Percentiles rank a stretch among this genome's conserved stretches.
These are phyloP conservation scores for Synanthedon myopaeformis DNA, from an alignment of 2,888 invertebrate species.

Conservation along the genomic window DNA sequence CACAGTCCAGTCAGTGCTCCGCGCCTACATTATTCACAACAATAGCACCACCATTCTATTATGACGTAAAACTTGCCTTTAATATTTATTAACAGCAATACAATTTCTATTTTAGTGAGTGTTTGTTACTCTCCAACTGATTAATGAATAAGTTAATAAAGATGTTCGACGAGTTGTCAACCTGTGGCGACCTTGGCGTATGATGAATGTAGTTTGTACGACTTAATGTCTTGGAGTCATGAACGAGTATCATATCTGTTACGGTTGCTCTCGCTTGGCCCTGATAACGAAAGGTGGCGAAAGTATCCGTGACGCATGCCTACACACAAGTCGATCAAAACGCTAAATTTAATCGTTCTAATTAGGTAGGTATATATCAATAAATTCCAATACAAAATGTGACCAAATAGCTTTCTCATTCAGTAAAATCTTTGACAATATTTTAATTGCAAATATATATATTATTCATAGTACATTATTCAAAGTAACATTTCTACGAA, in stretches of 20 bases:
- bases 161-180: not conserved
- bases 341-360: conserved; percentile 22
- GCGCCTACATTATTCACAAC: conserved; percentile 17
- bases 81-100: conserved; percentile 3
- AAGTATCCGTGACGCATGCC: conserved; percentile 46
- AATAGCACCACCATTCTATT: conserved; percentile 29
- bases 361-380: not conserved
- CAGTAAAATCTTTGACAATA: not conserved
- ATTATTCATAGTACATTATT: too few relatives aligned
- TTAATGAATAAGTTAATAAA: not conserved
- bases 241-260: conserved; percentile 27
- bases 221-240: conserved; percentile 5
- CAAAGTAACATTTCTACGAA: too few relatives aligned
- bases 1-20: too few relatives aligned
- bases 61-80: conserved; percentile 25
- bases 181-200: conserved; percentile 26
- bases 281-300: conserved; percentile 60
- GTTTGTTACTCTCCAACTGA: too few relatives aligned
- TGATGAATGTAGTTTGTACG: conserved; percentile 32
- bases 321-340: conserved; percentile 24
- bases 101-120: too few relatives aligned
- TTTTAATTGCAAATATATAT: not conserved
- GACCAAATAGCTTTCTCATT: too few relatives aligned
- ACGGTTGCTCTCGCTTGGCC: conserved; percentile 27
- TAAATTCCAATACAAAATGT: too few relatives aligned